These are phyloP conservation scores for Ascidia mentula DNA, from an alignment of 23 tunicate species.

Conservation along the genomic window DNA sequence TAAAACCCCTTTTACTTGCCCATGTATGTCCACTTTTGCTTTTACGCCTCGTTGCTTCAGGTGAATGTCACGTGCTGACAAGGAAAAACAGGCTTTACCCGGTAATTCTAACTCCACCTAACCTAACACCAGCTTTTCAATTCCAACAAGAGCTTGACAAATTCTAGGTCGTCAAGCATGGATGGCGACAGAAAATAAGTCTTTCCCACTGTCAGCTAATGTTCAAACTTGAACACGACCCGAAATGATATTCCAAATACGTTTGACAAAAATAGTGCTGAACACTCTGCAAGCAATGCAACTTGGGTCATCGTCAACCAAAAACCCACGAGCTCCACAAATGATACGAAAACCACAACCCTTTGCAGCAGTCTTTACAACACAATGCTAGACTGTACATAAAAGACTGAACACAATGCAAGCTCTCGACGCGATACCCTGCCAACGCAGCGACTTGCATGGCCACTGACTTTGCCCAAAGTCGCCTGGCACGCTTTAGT, in stretches of 20 bases:
- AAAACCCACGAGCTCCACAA: not conserved
- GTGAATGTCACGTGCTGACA: not conserved
- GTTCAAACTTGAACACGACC: not conserved
- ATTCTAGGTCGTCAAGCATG: not conserved
- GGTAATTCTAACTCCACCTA: not conserved
- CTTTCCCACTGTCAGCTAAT: not conserved
- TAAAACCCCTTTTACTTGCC: too few species aligned
- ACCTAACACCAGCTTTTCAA: not conserved
- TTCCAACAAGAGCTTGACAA: not conserved
- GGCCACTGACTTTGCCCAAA: too few species aligned
- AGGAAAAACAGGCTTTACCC: not conserved
- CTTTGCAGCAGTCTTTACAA: too few species aligned
- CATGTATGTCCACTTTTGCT: not conserved
- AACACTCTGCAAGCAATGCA: not conserved
- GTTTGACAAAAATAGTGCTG: not conserved
- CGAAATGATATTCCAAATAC: not conserved
- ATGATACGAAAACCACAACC: too few species aligned
- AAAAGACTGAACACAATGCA: too few species aligned
- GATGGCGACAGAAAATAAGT: too few species aligned
- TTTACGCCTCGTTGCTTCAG: not conserved
- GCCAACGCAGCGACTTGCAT: too few species aligned
- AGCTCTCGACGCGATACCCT: too few species aligned
- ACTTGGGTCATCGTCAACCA: not conserved
- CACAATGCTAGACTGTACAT: too few species aligned
- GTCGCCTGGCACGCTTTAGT: too few species aligned